phyloP scores from a whole-genome alignment of 1,140 invertebrate species.

The Lutraria rhynchaena region DNA sequence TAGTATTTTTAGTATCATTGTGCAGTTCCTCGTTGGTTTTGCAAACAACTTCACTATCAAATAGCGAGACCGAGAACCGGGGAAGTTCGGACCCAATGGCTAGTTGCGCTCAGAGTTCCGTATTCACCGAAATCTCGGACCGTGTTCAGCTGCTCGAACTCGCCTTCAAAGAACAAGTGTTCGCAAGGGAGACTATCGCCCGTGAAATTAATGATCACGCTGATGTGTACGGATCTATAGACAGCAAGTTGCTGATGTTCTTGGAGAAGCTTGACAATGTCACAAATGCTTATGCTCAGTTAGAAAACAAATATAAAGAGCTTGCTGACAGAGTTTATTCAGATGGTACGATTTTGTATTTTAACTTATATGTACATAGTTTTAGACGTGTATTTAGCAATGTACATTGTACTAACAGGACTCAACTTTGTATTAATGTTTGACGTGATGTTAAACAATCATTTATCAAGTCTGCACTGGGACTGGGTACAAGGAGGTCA shows the following conservation, averaged over 20 bases:
- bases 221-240: constrained; percentile 64
- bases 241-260: constrained; percentile 63
- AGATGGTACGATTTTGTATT: constrained; percentile 60
- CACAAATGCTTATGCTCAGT: constrained; percentile 28
- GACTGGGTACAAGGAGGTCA: too few species aligned
- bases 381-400: too few species aligned
- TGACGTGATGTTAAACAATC: too few species aligned
- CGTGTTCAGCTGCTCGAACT: constrained; percentile 67
- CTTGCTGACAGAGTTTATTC: constrained; percentile 62
- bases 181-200: constrained; percentile 66
- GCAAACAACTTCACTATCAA: neutral
- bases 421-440: too few species aligned
- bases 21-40: neutral
- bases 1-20: constrained; percentile 3
- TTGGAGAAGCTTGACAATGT: constrained; percentile 58
- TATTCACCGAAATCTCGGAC: constrained; percentile 65
- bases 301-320: constrained; percentile 60
- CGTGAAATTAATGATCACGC: constrained; percentile 71
- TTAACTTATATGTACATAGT: neutral
- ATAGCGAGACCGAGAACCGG: neutral
- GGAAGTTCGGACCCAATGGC: constrained; percentile 18
- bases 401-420: too few species aligned
- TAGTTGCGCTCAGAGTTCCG: constrained; percentile 58
- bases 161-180: constrained; percentile 72
- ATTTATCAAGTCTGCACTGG: too few species aligned